Conservation (phyloP, 2,888 invertebrate genomes). For the Phyllotreta striolata region DNA sequence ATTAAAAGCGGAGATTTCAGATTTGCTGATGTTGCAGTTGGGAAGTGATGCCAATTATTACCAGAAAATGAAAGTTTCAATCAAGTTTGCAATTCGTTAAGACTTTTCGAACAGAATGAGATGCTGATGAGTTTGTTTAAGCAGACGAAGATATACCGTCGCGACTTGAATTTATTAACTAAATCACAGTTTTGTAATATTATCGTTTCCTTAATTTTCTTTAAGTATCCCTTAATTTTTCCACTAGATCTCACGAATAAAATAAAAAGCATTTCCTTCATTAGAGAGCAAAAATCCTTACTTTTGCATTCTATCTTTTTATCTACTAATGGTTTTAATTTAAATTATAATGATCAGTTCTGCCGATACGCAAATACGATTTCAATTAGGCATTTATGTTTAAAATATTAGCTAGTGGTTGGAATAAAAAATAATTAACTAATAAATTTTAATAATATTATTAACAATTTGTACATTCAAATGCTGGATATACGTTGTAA, state of each 20-base stretch:
- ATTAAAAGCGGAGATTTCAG: conserved; percentile 2
- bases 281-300: too few species aligned
- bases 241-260: background rate
- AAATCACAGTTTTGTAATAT: conserved; percentile 8
- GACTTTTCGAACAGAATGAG: conserved; percentile 17
- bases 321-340: too few species aligned
- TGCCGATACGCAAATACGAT: too few species aligned
- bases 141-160: conserved; percentile 12
- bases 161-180: conserved; percentile 22
- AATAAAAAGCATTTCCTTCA: background rate
- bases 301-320: too few species aligned
- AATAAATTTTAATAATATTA: too few species aligned
- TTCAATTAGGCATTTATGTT: too few species aligned
- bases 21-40: conserved; percentile 27
- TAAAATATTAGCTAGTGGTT: too few species aligned
- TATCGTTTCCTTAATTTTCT: conserved; percentile 18
- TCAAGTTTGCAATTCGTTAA: conserved; percentile 30
- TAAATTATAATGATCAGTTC: too few species aligned
- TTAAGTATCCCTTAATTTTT: conserved; percentile 23
- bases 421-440: too few species aligned
- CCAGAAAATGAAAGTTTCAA: conserved; percentile 31
- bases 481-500: too few species aligned
- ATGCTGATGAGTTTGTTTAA: conserved; percentile 28
- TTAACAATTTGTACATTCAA: too few species aligned
- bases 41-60: conserved; percentile 24